A percentile compares a stretch with the other conserved stretches of the same genome.
Evolutionary conservation across 2,113 vertebrate genomes (phyloP).

Genomic region (Callopanchax toddi): DNA sequence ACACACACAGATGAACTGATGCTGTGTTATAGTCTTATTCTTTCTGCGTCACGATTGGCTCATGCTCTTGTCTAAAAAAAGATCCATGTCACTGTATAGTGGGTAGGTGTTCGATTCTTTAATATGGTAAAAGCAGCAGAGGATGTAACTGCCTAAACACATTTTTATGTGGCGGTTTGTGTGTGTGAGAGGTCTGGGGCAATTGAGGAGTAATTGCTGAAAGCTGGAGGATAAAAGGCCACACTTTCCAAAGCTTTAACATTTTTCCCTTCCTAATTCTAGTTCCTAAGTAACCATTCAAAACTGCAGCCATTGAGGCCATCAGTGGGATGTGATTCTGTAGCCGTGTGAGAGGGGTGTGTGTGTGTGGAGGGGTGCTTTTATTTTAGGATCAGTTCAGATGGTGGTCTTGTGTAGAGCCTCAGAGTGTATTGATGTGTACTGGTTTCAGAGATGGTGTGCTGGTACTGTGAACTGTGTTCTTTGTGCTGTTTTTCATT

Average conservation of each 20-base stretch:
- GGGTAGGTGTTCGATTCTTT: slow-evolving; percentile 30
- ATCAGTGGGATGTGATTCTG: slow-evolving; percentile 43
- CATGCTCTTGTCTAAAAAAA: slow-evolving; percentile 9
- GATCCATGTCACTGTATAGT: slow-evolving; percentile 5
- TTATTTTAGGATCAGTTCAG: slow-evolving; percentile 57
- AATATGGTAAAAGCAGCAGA: slow-evolving; percentile 5
- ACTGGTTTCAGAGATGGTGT: slow-evolving; percentile 40
- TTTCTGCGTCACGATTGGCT: slow-evolving; percentile 20
- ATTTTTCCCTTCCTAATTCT: slow-evolving; percentile 36
- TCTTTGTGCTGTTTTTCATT: slow-evolving; percentile 68
- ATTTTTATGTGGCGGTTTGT: slow-evolving; percentile 7
- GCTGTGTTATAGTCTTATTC: slow-evolving; percentile 34
- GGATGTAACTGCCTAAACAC: slow-evolving; percentile 2
- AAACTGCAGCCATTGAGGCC: slow-evolving; percentile 60
- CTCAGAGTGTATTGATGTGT: slow-evolving; percentile 44
- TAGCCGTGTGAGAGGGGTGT: slow-evolving; percentile 16
- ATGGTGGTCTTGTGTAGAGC: slow-evolving; percentile 26
- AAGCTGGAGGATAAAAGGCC: slow-evolving; percentile 29
- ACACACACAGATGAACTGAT: slow-evolving; percentile 27
- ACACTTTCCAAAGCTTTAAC: slow-evolving; percentile 52
- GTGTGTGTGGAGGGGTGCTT: slow-evolving; percentile 27
- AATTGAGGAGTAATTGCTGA: slow-evolving; percentile 40
- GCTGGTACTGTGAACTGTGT: slow-evolving; percentile 38
- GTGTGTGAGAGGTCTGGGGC: slow-evolving; percentile 20
- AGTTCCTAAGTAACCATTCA: slow-evolving; percentile 70